phyloP scores from a whole-genome alignment of 2,113 vertebrate species.

The Myotis lucifugus region DNA sequence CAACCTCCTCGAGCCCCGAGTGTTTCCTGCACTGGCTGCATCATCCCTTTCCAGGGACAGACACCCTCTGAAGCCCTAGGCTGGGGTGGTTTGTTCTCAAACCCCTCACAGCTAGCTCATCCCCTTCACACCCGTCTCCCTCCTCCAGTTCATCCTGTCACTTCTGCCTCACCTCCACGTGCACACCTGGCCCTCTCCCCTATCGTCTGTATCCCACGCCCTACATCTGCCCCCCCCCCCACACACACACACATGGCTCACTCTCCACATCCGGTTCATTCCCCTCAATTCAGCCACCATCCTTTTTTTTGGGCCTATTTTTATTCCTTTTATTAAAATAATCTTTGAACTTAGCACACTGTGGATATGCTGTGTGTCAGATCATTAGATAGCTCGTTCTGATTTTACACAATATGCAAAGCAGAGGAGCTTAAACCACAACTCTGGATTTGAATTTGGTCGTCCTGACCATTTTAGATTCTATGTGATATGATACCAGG shows the following conservation, averaged over 20 bases:
- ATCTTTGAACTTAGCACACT: neutral
- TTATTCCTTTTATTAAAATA: slow-evolving; percentile 4
- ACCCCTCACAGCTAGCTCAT: neutral
- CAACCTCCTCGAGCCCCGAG: neutral
- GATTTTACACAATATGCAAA: neutral
- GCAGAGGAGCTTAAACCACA: neutral
- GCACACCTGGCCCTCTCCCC: neutral
- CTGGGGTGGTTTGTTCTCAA: neutral
- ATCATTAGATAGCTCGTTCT: neutral
- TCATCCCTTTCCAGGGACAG: neutral
- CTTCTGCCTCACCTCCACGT: neutral
- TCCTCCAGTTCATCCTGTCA: neutral
- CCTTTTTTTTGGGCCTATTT: neutral
- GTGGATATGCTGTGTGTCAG: neutral
- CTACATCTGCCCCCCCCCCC: neutral
- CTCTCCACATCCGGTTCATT: neutral
- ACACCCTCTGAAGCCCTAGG: neutral
- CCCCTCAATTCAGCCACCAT: neutral
- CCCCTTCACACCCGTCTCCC: neutral
- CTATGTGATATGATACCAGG: neutral
- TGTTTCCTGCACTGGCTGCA: neutral
- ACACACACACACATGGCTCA: neutral
- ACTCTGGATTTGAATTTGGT: neutral
- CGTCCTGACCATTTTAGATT: neutral
- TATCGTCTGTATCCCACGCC: neutral